phyloP scores from a whole-genome alignment of 2,797 vertebrate genomes.

The Varecia variegata region DNA sequence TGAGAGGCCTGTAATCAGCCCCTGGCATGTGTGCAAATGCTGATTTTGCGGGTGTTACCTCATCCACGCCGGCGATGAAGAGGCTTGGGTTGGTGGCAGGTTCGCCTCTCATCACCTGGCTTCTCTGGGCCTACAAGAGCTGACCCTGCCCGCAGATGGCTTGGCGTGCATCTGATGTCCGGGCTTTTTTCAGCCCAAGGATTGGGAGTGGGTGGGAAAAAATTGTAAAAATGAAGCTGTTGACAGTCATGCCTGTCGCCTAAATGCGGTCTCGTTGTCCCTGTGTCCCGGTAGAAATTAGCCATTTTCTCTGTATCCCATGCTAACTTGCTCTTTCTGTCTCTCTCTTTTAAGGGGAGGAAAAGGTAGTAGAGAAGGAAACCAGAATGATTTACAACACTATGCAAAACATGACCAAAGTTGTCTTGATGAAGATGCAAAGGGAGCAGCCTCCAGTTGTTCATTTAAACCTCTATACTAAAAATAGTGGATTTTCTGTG shows the following conservation, averaged over 20 bases:
- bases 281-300: neutral
- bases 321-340: neutral
- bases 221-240: neutral
- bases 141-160: neutral
- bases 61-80: slow-evolving; percentile 69
- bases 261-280: neutral
- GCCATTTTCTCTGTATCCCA: neutral
- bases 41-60: slow-evolving; percentile 81
- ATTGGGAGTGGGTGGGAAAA: neutral
- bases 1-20: slow-evolving; percentile 80
- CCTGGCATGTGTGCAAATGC: slow-evolving; percentile 78
- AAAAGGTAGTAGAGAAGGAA: neutral
- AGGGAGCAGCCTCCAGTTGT: neutral
- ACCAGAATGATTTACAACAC: neutral
- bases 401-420: neutral
- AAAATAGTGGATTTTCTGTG: neutral
- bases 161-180: neutral
- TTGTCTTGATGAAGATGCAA: neutral
- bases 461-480: neutral
- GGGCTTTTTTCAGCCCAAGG: neutral
- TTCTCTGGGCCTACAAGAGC: neutral
- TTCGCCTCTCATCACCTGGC: neutral
- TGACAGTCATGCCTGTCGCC: neutral
- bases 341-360: neutral
- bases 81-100: slow-evolving; percentile 72